Base-by-base conservation (phyloP, 1,140 invertebrate genomes). In the Caenorhabditis briggsae region DNA sequence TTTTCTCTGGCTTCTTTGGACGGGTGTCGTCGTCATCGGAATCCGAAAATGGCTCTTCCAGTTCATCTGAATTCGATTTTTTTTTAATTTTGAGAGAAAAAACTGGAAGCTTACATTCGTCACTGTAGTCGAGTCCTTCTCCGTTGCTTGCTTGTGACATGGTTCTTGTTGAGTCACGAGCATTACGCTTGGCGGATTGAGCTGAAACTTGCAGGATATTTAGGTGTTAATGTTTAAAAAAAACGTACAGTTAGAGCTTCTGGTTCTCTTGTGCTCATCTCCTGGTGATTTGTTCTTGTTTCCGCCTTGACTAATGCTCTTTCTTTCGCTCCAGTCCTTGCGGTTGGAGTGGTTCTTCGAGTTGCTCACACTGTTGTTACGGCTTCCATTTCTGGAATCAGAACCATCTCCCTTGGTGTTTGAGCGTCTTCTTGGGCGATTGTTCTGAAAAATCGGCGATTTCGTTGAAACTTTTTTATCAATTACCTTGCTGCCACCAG, bases 11-110 rank as follows among this genome's bases (percentile, higher is more conserved):
- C 23, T 64, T 88, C 18, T 86, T 88, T 25, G 43, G 88, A 20
- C 55, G 70, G 3, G 74, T 59, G 12, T 46, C 70, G 12, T 92
- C 91, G 11, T 92, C 91, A n/a, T 92, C 91, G 2, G 91, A 91
- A 70, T 92, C 92, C 18, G 89, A 90, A 78, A 92, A 92, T 18
- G 91, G 91, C 83, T 92, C 91, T 14, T 92, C 91, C 46, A 92
- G 83, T 56, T 92, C 91, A 41, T 90, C 90, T 91, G 64, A 90
- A 89, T 23, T 74, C 12, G 46, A 74, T 46, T 83, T 25, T 50
- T n/a, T 20, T 65, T 33, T 25, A 59, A 56, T 18, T 33, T 53
- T 23, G 41, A 20, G 33, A 85, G 1, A 12, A 2, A 16, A 3
- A 56, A 83, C 48, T 82, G 46, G 46, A 41, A 1, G 33, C 58